Evolutionary conservation across 92 coral and sea anemone species (phyloP).

Genomic region (Actinostola sp.): DNA sequence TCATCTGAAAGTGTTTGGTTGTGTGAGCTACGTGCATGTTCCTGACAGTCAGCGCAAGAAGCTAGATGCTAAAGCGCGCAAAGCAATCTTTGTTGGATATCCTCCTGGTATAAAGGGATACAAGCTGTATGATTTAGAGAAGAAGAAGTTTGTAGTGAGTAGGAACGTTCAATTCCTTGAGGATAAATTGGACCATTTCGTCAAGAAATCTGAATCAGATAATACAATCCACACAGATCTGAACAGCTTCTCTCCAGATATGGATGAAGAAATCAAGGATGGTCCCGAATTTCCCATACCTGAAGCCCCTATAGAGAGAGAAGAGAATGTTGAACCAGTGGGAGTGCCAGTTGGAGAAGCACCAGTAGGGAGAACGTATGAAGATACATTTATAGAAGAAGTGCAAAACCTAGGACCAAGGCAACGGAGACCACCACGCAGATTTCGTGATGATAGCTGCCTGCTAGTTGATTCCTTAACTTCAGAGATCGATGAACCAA

Average conservation of each 20-base stretch:
- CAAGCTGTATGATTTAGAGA: slow-evolving; percentile 52
- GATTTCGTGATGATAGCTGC: slow-evolving; percentile 58
- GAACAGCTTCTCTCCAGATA: too few species aligned
- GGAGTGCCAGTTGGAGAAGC: slow-evolving; percentile 53
- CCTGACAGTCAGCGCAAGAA: slow-evolving; percentile 54
- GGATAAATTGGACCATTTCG: slow-evolving; percentile 42
- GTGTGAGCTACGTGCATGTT: slow-evolving; percentile 52
- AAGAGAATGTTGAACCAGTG: slow-evolving; percentile 47
- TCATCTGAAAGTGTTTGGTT: slow-evolving; percentile 64
- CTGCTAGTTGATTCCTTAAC: slow-evolving; percentile 42
- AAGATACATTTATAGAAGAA: slow-evolving; percentile 56
- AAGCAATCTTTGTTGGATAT: slow-evolving; percentile 56
- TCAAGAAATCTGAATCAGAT: slow-evolving; percentile 13
- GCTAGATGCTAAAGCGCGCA: slow-evolving; percentile 59
- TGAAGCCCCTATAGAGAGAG: too few species aligned
- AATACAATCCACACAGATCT: too few species aligned
- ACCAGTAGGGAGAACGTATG: slow-evolving; percentile 37
- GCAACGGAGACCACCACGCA: slow-evolving; percentile 56
- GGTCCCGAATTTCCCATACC: too few species aligned
- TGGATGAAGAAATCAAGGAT: too few species aligned
- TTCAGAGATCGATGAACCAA: slow-evolving; percentile 68
- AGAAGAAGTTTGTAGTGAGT: slow-evolving; percentile 42
- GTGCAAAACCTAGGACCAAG: slow-evolving; percentile 53
- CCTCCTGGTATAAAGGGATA: slow-evolving; percentile 64
- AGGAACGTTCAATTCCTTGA: slow-evolving; percentile 45